Percentiles rank a stretch among this genome's conserved stretches.
These are phyloP conservation scores for Setipinna tenuifilis DNA, from an alignment of 2,797 vertebrate genomes.

Conservation along the genomic window DNA sequence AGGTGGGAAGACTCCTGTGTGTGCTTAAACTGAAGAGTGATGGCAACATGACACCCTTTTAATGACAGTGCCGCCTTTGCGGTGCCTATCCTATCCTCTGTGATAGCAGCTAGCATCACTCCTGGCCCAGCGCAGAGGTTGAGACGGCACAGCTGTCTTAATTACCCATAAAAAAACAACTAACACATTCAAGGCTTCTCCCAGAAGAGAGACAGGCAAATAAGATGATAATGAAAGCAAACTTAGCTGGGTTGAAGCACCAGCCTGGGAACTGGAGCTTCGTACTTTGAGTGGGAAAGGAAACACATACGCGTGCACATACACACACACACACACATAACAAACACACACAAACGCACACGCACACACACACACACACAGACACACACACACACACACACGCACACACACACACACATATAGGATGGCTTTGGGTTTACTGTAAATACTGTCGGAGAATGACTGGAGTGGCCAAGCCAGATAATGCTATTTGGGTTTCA, in stretches of 20 bases:
- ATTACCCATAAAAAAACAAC: constrained; percentile 47
- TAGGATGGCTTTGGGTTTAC: background rate
- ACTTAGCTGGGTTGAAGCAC: constrained; percentile 44
- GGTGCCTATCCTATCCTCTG: background rate
- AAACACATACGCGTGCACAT: too few relatives aligned
- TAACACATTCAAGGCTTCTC: constrained; percentile 22
- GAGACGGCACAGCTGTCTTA: constrained; percentile 24
- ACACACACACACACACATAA: too few relatives aligned
- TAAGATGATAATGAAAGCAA: constrained; percentile 57
- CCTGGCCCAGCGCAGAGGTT: background rate
- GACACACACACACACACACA: too few relatives aligned
- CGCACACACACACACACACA: too few relatives aligned
- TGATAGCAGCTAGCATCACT: constrained; percentile 23
- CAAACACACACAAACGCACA: too few relatives aligned
- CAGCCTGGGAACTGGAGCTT: constrained; percentile 17
- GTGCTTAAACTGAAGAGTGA: background rate
- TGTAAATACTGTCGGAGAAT: constrained; percentile 4
- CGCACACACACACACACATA: too few relatives aligned
- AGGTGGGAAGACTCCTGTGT: background rate
- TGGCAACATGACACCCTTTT: background rate
- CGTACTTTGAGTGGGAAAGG: constrained; percentile 26
- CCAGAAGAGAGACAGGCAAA: constrained; percentile 42
- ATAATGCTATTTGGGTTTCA: constrained; percentile 47
- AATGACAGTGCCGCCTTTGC: background rate
- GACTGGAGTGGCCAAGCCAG: constrained; percentile 15